Percentiles rank a stretch among this genome's conserved stretches.
phyloP scores from a whole-genome alignment of 2,888 invertebrate genomes.

The Pristionchus maxplancki region DNA sequence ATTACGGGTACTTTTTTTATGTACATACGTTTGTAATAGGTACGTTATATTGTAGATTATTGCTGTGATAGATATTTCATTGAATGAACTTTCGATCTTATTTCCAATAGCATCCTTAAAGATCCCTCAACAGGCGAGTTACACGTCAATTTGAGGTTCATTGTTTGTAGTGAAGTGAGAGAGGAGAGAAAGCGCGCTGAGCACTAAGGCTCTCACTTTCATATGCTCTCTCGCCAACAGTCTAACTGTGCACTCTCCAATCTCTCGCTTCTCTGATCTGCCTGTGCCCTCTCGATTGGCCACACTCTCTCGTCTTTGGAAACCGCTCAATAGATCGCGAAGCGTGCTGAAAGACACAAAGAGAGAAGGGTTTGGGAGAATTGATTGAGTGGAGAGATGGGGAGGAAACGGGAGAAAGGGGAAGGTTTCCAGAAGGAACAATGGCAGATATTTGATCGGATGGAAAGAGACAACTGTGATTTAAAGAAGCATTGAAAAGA shows the following conservation, averaged over 20 bases:
- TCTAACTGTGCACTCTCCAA: background rate
- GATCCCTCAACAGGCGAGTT: background rate
- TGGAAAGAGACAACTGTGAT: too few relatives aligned
- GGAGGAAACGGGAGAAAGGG: background rate
- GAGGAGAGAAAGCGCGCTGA: background rate
- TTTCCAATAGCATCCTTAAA: background rate
- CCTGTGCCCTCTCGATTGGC: conserved; percentile 1
- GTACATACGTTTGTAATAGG: background rate
- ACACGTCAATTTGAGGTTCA: background rate
- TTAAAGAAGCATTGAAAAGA: too few relatives aligned
- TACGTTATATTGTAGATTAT: background rate
- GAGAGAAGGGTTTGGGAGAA: background rate
- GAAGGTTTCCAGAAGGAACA: background rate
- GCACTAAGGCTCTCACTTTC: conserved; percentile 31
- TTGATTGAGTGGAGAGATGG: conserved; percentile 30
- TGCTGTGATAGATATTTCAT: background rate
- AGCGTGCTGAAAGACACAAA: conserved; percentile 40
- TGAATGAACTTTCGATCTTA: background rate
- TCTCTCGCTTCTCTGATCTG: background rate
- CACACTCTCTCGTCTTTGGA: conserved; percentile 24
- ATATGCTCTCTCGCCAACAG: conserved; percentile 8
- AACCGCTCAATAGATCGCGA: conserved; percentile 40
- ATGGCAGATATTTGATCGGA: background rate
- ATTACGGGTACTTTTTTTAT: background rate
- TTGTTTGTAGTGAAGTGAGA: conserved; percentile 35